These are phyloP conservation scores for Anseranas semipalmata DNA, from an alignment of 2,113 vertebrate species.

Conservation along the genomic window DNA sequence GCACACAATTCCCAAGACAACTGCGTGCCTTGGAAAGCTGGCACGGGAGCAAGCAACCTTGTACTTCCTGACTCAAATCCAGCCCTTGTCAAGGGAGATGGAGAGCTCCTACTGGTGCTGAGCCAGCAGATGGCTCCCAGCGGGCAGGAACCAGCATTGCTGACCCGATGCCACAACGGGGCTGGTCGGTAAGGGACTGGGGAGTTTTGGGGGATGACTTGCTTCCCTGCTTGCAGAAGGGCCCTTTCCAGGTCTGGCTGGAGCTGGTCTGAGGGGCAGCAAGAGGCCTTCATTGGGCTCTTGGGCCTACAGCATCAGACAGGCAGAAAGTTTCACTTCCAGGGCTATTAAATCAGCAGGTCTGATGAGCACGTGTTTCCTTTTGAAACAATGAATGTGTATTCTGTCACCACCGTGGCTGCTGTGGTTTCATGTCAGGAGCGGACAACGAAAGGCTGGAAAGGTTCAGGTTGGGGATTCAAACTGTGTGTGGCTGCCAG, in stretches of 20 bases:
- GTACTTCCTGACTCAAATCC: neutral
- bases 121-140: neutral
- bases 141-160: rapidly evolving
- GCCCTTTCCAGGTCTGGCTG: neutral
- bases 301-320: neutral
- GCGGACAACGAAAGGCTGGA: neutral
- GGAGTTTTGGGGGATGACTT: neutral
- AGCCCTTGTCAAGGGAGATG: neutral
- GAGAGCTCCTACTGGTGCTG: neutral
- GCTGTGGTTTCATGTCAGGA: neutral
- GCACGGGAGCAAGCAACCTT: neutral
- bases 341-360: neutral
- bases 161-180: neutral
- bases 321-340: neutral
- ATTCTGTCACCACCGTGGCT: neutral
- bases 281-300: neutral
- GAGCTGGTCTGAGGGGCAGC: rapidly evolving
- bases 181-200: rapidly evolving
- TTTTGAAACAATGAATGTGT: neutral
- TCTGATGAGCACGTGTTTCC: neutral
- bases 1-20: neutral
- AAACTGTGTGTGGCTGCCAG: neutral
- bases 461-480: no score
- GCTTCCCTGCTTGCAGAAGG: neutral
- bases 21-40: neutral